phyloP scores from a whole-genome alignment of 2,113 vertebrate species.

The Aspiorhynchus laticeps region DNA sequence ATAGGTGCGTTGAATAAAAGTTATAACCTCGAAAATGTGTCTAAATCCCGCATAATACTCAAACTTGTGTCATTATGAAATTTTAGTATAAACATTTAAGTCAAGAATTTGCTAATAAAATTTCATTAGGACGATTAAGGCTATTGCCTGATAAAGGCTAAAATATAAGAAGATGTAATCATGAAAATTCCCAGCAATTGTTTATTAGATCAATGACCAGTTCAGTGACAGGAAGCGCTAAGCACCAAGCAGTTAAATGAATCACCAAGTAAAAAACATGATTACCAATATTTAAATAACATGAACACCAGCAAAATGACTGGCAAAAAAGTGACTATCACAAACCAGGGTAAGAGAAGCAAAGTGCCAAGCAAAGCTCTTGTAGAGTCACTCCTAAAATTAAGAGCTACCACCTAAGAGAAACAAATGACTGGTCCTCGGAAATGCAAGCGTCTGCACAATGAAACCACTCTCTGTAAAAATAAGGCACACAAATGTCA shows the following conservation, averaged over 20 bases:
- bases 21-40: not conserved
- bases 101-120: slow-evolving; percentile 1
- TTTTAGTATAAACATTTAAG: not conserved
- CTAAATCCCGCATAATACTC: not conserved
- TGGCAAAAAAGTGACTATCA: not conserved
- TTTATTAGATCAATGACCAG: not conserved
- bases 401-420: not conserved
- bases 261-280: not conserved
- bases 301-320: not conserved
- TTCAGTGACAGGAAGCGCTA: not conserved
- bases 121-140: not conserved
- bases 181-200: not conserved
- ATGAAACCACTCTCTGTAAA: not conserved
- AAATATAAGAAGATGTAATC: not conserved
- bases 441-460: not conserved
- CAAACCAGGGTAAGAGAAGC: not conserved
- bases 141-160: not conserved
- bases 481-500: slow-evolving; percentile 1
- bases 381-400: not conserved
- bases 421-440: slow-evolving; percentile 9
- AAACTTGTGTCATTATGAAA: not conserved
- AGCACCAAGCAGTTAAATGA: not conserved
- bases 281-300: not conserved
- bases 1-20: not conserved
- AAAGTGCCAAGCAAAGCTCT: not conserved